phyloP scores from a whole-genome alignment of 2,888 invertebrate genomes.

The Hypercompe scribonia region DNA sequence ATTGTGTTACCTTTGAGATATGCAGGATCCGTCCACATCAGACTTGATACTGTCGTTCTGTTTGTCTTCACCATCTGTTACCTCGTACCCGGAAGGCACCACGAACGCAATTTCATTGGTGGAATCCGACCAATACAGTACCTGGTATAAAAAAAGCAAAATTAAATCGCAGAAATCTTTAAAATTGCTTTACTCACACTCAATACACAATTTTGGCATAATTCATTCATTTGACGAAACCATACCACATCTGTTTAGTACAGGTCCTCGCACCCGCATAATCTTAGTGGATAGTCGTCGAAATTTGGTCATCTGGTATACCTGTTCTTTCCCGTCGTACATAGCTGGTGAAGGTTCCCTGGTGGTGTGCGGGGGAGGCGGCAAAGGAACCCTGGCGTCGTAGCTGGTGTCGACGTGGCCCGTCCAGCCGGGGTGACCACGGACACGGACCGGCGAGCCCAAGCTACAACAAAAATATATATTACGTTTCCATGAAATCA shows the following conservation, averaged over 20 bases:
- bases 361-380: slow-evolving; percentile 36
- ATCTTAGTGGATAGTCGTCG: too few relatives aligned
- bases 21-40: slow-evolving; percentile 82
- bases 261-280: too few relatives aligned
- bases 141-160: slow-evolving; percentile 55
- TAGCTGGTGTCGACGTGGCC: slow-evolving; percentile 96
- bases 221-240: too few relatives aligned
- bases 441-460: slow-evolving; percentile 95
- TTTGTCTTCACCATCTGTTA: slow-evolving; percentile 61
- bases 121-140: slow-evolving; percentile 98
- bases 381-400: slow-evolving; percentile 78
- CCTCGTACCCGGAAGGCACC: slow-evolving; percentile 89
- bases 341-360: slow-evolving; percentile 88
- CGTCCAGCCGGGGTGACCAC: slow-evolving; percentile 97
- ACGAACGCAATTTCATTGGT: slow-evolving; percentile 98
- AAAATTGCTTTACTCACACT: too few relatives aligned
- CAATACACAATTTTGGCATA: too few relatives aligned
- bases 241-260: too few relatives aligned
- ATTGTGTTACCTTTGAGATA: slow-evolving; percentile 67
- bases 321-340: slow-evolving; percentile 93
- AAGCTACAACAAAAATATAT: slow-evolving; percentile 81
- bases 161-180: too few relatives aligned
- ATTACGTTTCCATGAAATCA: background rate
- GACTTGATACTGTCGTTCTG: slow-evolving; percentile 73
- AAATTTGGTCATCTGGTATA: slow-evolving; percentile 30